Base-by-base conservation (phyloP, 1,140 invertebrate species). In the Drosophila sproati region DNA sequence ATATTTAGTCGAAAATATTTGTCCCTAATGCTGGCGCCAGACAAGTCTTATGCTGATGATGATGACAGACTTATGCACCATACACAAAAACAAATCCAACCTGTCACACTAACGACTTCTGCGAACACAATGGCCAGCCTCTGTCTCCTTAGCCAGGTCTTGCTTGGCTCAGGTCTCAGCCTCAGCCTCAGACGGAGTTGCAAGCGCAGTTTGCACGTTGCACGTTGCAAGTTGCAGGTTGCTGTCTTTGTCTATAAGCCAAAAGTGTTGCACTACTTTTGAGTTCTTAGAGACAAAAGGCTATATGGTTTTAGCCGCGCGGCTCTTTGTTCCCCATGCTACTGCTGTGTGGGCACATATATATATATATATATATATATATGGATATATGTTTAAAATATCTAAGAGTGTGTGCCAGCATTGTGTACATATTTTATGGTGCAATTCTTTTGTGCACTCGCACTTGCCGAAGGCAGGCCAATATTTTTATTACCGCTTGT, bases 81-180 rank as follows among this genome's bases (percentile, higher is more conserved):
- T 83, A 78, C 70, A 82, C 80, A 85, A 78, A 20, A 82, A 87
- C 79, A 91, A 85, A 91, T 81, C 87, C 87, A 87, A 91, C 89
- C 89, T 91, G 89, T 91, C 89, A 91, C 81, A 91, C 89, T 91
- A 91, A 91, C 89, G 89, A 91, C 89, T 91, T 91, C 89, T 91
- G 78, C 89, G 89, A 91, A 91, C 78, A 91, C 89, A 91, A 91
- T 89, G 63, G 73, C 59, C 78, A 47, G 41, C 62, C 37, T 59
- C 37, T 41, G 68, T 56, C 60, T 63, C 39, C 39, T n/a, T 41
- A 7, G 3, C 39, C 0, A 7, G 8, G 7, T 43, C 10, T 43
- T 5, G 12, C 39, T 43, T 50, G 34, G 64, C 50, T 41, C 41
- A 32, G 66, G 29, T 59, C n/a, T 47, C 47, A 20, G 57, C 7